A percentile compares a stretch with the other conserved stretches of the same genome.
These are phyloP conservation scores for Myotis myotis DNA, from an alignment of 2,797 vertebrate genomes.

Conservation along the genomic window DNA sequence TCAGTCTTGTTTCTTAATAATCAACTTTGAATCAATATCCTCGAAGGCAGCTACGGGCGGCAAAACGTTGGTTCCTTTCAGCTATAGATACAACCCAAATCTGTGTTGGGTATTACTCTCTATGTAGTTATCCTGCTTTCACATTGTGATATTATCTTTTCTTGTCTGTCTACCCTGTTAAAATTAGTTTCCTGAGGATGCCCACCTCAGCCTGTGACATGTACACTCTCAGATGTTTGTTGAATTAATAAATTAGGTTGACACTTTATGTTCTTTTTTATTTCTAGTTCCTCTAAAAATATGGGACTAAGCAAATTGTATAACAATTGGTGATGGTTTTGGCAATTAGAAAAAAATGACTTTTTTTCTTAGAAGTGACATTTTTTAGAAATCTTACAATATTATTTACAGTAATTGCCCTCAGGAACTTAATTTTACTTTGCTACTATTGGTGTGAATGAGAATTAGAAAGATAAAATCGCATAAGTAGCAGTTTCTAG, in stretches of 20 bases:
- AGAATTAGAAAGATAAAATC: background rate
- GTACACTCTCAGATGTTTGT: background rate
- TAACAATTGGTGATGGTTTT: background rate
- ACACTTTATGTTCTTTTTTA: background rate
- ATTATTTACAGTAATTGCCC: background rate
- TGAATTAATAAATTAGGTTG: background rate
- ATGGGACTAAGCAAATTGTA: background rate
- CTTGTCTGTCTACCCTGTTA: background rate
- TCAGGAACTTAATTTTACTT: constrained; percentile 34
- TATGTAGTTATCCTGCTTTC: background rate
- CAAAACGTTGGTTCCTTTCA: background rate
- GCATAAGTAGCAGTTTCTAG: background rate
- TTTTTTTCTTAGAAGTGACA: background rate
- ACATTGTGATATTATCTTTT: background rate
- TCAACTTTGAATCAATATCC: background rate
- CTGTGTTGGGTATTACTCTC: background rate
- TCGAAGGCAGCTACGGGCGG: background rate
- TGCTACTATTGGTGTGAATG: background rate
- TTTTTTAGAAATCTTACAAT: background rate
- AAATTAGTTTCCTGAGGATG: background rate
- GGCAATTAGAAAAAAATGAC: background rate
- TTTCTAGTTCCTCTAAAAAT: constrained; percentile 32
- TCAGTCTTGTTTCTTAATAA: background rate
- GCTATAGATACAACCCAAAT: background rate
- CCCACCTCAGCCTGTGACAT: background rate